Percentiles rank a stretch among this genome's conserved stretches.
Evolutionary conservation across 2,797 vertebrate genomes (phyloP).

Genomic region (Danionella dracula): DNA sequence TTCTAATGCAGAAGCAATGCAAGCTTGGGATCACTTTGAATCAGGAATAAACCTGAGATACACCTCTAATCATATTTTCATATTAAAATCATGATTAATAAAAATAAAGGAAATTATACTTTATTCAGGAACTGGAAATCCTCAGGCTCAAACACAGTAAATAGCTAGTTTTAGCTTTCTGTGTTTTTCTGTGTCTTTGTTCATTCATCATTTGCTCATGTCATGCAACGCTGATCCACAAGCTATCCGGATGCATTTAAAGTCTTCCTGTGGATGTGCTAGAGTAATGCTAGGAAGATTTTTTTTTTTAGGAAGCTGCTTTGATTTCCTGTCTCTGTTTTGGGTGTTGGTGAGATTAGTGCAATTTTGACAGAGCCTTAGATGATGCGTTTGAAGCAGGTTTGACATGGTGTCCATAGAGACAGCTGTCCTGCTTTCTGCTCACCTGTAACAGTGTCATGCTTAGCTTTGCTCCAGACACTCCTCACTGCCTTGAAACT

Average conservation of each 20-base stretch:
- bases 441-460: conserved; percentile 27
- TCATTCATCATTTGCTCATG: conserved; percentile 2
- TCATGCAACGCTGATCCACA: neutral
- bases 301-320: no score
- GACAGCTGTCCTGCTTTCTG: conserved; percentile 15
- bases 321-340: neutral
- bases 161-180: no score
- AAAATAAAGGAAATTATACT: no score
- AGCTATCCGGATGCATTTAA: conserved; percentile 7
- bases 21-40: no score
- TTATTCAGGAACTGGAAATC: conserved; percentile 21
- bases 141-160: conserved; percentile 7
- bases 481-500: conserved; percentile 29
- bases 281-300: neutral
- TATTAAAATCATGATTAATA: no score
- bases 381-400: conserved; percentile 16
- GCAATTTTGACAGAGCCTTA: conserved; percentile 16
- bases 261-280: conserved; percentile 31
- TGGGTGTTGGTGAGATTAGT: neutral
- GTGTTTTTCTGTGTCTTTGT: no score
- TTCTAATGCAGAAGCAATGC: no score
- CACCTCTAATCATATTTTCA: no score
- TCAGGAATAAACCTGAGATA: no score
- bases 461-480: conserved; percentile 28
- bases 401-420: conserved; percentile 26